phyloP scores from a whole-genome alignment of 1,140 invertebrate species.

The Lucilia cuprina region DNA sequence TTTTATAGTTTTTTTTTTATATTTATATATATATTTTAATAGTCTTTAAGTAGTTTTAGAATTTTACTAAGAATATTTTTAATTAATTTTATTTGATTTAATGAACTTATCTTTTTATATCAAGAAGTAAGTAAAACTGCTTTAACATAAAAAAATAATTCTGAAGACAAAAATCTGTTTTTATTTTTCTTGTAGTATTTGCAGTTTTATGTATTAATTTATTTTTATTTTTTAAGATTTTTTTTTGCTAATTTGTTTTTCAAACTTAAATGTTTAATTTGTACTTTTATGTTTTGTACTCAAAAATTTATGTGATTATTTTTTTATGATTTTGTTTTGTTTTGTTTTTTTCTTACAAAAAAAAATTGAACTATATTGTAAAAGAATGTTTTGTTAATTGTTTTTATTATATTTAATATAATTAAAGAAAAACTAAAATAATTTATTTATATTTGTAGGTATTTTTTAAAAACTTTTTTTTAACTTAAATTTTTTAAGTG shows the following conservation, averaged over 20 bases:
- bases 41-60: slow-evolving; percentile 35
- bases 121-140: neutral
- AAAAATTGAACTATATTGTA: slow-evolving; percentile 25
- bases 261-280: slow-evolving; percentile 32
- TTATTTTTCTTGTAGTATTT: neutral
- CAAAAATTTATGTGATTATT: slow-evolving; percentile 32
- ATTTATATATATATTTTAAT: slow-evolving; percentile 6
- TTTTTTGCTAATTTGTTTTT: slow-evolving; percentile 19
- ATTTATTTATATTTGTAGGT: neutral
- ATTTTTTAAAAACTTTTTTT: neutral
- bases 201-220: slow-evolving; percentile 8
- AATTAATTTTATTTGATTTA: slow-evolving; percentile 17
- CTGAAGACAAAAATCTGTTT: neutral
- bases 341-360: slow-evolving; percentile 1
- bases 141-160: neutral
- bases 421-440: neutral
- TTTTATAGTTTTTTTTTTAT: neutral
- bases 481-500: slow-evolving; percentile 7
- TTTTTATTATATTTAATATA: slow-evolving; percentile 4
- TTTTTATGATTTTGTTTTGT: neutral
- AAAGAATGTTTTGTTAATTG: neutral
- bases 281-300: slow-evolving; percentile 33
- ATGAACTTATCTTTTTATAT: neutral
- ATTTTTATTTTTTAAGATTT: neutral
- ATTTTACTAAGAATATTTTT: slow-evolving; percentile 29